Evolutionary conservation across 2,888 invertebrate genomes (phyloP).

Genomic region (Xestia rhomboidea): DNA sequence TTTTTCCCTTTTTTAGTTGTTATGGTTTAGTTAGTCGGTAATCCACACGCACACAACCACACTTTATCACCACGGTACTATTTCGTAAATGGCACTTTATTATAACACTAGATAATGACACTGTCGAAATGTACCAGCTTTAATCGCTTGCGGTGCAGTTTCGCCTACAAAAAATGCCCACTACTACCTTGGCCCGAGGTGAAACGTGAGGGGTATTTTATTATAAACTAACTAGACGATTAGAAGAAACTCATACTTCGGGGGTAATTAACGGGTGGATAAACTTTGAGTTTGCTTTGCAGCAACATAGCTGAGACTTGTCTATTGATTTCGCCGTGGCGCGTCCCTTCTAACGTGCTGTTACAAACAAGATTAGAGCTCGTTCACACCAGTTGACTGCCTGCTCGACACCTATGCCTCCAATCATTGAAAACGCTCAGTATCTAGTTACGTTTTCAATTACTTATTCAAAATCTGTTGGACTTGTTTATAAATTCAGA

Average conservation of each 20-base stretch:
- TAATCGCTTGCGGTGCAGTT: slow-evolving; percentile 78
- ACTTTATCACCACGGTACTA: slow-evolving; percentile 82
- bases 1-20: slow-evolving; percentile 69
- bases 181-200: slow-evolving; percentile 72
- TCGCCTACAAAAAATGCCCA: slow-evolving; percentile 68
- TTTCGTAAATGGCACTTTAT: slow-evolving; percentile 76
- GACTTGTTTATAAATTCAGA: slow-evolving; percentile 26
- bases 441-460: slow-evolving; percentile 11
- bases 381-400: slow-evolving; percentile 39
- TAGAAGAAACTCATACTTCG: slow-evolving; percentile 14
- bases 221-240: slow-evolving; percentile 59
- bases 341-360: slow-evolving; percentile 44
- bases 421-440: slow-evolving; percentile 23
- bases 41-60: slow-evolving; percentile 87
- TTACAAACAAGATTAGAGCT: slow-evolving; percentile 60
- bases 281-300: slow-evolving; percentile 27
- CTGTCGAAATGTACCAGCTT: slow-evolving; percentile 79
- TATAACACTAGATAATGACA: slow-evolving; percentile 75
- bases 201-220: slow-evolving; percentile 72
- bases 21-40: slow-evolving; percentile 84
- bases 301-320: slow-evolving; percentile 36
- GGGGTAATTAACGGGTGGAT: slow-evolving; percentile 36
- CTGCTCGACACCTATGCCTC: slow-evolving; percentile 23
- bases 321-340: slow-evolving; percentile 51
- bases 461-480: slow-evolving; percentile 14